Evolutionary conservation across 2,113 vertebrate genomes (phyloP).

Genomic region (Sterna hirundo): DNA sequence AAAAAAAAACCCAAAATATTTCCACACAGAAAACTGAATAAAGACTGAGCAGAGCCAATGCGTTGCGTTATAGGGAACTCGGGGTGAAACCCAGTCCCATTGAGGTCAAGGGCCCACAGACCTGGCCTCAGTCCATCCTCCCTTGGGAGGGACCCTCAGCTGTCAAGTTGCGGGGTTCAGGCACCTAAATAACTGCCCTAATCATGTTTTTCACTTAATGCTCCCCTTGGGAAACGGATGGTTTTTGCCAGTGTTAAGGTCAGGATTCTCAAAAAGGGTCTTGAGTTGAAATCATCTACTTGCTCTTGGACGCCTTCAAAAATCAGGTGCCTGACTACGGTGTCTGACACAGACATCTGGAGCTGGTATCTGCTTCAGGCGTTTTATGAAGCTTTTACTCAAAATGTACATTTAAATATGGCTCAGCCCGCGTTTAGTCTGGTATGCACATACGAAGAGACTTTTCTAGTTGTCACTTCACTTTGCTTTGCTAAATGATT

Average conservation of each 20-base stretch:
- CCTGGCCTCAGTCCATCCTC: not conserved
- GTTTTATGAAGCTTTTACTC: not conserved
- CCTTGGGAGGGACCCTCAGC: not conserved
- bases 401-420: not conserved
- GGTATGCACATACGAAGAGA: not conserved
- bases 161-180: not conserved
- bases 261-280: not conserved
- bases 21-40: constrained; percentile 53
- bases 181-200: not conserved
- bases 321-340: not conserved
- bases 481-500: not conserved
- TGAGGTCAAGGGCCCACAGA: not conserved
- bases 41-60: constrained; percentile 47
- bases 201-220: not conserved
- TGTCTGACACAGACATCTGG: not conserved
- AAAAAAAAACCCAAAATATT: not conserved
- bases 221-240: not conserved
- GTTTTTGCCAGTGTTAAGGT: not conserved
- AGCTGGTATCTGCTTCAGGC: not conserved
- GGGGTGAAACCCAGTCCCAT: not conserved
- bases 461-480: not conserved
- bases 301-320: not conserved
- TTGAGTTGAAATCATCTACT: not conserved
- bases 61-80: not conserved
- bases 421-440: not conserved